Evolutionary conservation across 2,888 invertebrate species (phyloP), one percentile per base, ranked within the genome.

Genomic region (Prenolepis imparis): DNA sequence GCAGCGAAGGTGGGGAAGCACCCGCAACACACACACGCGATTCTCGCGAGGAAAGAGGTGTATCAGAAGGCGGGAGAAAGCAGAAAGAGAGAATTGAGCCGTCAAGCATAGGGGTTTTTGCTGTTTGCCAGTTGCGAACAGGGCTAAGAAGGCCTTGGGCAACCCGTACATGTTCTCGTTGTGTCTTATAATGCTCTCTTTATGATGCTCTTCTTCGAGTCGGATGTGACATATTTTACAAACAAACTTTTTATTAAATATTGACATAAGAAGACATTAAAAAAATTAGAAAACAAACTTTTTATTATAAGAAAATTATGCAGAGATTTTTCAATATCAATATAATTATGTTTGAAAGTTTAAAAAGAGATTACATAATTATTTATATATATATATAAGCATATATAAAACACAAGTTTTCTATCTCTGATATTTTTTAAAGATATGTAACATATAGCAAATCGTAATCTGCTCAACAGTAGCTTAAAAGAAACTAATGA

Each of bases 81-180:
- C 59, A 24, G 59, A 78, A 70, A 70, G 72, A 44, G 32, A 72
- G 78, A 72, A 80, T 80, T 80, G 78, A 80, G 72, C 44, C 67
- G 24, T 80, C 78, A 80, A 72, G 72, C 85, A 88, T 61, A 66
- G 77, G 59, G 61, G 84, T 86, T 88, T 88, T 89, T 87, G 84
- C 78, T 70, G 85, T 82, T 84, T 84, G 87, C 80, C 82, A 73
- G 82, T 72, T 44, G 55, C 73, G 28, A 74, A 75, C 66, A 77
- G 66, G 82, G 85, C 75, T 82, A 36, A 80, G 85, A 55, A 86
- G 81, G 1, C 24, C 59, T 61, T 59, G 59, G 59, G 12, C 59
- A 18, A 44, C 41, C n/a, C 52, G 8, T 52, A 72, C 32, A 32
- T 32, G 57, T 55, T 9, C 21, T 67, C 44, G 73, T 72, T 59